Conservation (phyloP, 2,888 invertebrate genomes). For the Mythimna ferrago region DNA sequence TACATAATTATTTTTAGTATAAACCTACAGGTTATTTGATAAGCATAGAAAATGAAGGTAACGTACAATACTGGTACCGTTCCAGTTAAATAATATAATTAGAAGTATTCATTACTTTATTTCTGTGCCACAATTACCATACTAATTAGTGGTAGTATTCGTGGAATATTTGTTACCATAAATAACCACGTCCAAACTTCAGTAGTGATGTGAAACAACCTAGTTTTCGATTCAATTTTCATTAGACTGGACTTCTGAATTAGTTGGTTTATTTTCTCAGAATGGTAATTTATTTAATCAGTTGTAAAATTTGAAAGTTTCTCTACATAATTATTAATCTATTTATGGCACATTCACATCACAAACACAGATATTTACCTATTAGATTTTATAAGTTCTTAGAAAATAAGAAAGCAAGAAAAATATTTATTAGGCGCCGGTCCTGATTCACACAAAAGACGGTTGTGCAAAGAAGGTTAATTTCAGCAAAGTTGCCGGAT, state of each 20-base stretch:
- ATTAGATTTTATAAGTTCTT: no score
- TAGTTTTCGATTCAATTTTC: constrained; percentile 19
- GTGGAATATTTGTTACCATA: constrained; percentile 36
- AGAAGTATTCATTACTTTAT: constrained; percentile 31
- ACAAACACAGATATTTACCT: no score
- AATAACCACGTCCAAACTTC: constrained; percentile 40
- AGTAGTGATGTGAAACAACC: constrained; percentile 37
- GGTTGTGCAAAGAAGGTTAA: no score
- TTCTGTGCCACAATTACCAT: constrained; percentile 15
- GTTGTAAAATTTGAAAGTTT: not conserved
- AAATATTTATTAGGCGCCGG: no score
- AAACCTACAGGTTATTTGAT: constrained; percentile 16
- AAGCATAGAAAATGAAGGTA: constrained; percentile 8
- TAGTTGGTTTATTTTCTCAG: constrained; percentile 3
- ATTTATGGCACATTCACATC: no score
- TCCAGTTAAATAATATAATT: constrained; percentile 28
- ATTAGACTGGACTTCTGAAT: constrained; percentile 13
- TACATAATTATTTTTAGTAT: constrained; percentile 14
- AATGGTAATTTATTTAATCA: constrained; percentile 8
- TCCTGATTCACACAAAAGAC: no score
- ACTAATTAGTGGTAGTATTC: constrained; percentile 39
- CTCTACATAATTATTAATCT: not conserved
- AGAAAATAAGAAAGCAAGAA: no score
- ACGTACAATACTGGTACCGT: constrained; percentile 4
- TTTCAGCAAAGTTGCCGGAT: no score